Conservation (phyloP, 1,140 invertebrate genomes). For the Zaprionus tsacasi region DNA sequence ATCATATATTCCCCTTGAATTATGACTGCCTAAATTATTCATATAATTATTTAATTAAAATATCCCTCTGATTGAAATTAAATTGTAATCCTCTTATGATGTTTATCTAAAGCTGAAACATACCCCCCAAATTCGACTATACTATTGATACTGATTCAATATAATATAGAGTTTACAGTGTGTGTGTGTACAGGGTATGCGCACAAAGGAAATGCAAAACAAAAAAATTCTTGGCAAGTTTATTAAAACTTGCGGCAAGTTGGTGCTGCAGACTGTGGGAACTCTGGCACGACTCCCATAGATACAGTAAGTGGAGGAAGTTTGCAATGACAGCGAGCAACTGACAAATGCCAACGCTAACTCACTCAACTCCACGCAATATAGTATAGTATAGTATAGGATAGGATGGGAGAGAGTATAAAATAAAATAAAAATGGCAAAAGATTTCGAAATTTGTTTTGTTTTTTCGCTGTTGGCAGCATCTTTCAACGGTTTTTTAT, state of each 20-base stretch:
- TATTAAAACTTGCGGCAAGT: constrained; percentile 74
- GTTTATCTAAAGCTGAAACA: too few species aligned
- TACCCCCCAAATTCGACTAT: too few species aligned
- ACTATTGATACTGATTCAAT: too few species aligned
- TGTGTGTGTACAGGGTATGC: not conserved
- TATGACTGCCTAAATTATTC: too few species aligned
- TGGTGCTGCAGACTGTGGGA: constrained; percentile 45
- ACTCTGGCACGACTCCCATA: constrained; percentile 24
- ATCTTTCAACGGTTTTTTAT: constrained; percentile 73
- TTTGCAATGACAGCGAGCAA: constrained; percentile 69
- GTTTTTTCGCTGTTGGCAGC: constrained; percentile 55
- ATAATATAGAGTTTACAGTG: not conserved
- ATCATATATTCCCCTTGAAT: not conserved
- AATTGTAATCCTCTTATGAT: too few species aligned
- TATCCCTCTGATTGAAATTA: too few species aligned
- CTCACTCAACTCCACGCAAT: constrained; percentile 68
- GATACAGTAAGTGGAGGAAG: constrained; percentile 46
- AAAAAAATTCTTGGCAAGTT: constrained; percentile 67
- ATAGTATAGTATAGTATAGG: not conserved
- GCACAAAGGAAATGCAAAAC: not conserved
- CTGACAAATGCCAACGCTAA: constrained; percentile 79
- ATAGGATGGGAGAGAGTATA: constrained; percentile 23
- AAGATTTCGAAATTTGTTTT: constrained; percentile 53
- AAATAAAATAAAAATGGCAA: constrained; percentile 60
- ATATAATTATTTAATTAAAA: too few species aligned